Evolutionary conservation across 2,888 invertebrate genomes (phyloP).

Genomic region (Halocaridina rubra): DNA sequence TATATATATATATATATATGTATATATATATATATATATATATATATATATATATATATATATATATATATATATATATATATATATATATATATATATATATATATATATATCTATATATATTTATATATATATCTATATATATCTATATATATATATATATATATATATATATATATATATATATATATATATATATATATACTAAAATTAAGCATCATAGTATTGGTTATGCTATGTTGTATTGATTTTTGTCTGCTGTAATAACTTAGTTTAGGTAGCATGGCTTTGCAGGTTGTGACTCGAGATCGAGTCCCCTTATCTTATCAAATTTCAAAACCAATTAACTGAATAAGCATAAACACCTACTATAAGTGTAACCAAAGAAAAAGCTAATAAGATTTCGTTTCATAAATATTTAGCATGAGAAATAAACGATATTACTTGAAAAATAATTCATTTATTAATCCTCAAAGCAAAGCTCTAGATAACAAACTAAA

Average conservation of each 20-base stretch:
- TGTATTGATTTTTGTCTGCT: not conserved
- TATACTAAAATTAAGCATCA: too few species aligned
- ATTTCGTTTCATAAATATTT: too few species aligned
- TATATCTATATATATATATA: slow-evolving; percentile 16
- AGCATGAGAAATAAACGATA: too few species aligned
- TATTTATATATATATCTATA: slow-evolving; percentile 15
- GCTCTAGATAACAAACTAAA: too few species aligned
- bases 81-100: slow-evolving; percentile 21
- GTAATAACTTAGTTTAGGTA: not conserved
- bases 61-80: slow-evolving; percentile 13
- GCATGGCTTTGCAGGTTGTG: not conserved
- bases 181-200: not conserved
- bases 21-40: slow-evolving; percentile 4
- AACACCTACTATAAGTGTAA: not conserved
- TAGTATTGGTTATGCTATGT: not conserved
- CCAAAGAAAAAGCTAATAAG: too few species aligned
- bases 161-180: not conserved
- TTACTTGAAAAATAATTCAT: too few species aligned
- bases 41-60: slow-evolving; percentile 4
- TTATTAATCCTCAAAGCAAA: too few species aligned
- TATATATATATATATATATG: not conserved
- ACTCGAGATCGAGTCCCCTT: not conserved
- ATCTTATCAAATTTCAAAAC: not conserved
- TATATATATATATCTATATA: not conserved
- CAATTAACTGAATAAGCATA: not conserved